Base-by-base conservation (phyloP, 2,888 invertebrate species). In the Hydropsyche betteni region DNA sequence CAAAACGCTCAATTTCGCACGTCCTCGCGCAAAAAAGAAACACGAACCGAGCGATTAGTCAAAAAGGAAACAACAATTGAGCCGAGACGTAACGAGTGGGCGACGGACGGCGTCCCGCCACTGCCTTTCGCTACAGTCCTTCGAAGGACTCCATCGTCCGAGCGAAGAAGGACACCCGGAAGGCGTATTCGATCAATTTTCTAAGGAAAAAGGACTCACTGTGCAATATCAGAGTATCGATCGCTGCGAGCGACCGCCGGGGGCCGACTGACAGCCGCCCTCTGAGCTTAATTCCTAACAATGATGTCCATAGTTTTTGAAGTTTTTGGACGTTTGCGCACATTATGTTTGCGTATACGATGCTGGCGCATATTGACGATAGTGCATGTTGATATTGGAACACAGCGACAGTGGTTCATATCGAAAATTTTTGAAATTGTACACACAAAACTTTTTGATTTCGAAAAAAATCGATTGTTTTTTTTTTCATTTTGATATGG, bases 231-330 rank as follows among this genome's bases (percentile, higher is more conserved):
- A 2, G 1, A n/a, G 51, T 64, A 64, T 64, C 64, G 64, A 64
- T 64, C 64, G 36, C 34, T 5, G 10, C 4, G 12, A 36, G 14
- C 64, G 10, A 34, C 36, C 64, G 36, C 64, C 64, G 64, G 34
- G 6, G 64, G 64, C 64, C 64, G 64, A 64, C 64, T 64, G 64
- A 64, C 64, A 34, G 55, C 55, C n/a, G n/a, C 55, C 55, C 34
- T 36, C 36, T 10, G 55, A 0, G 24, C 61, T 3, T 24, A 24
- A 24, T 24, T 24, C 24, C 24, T 2, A 24, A 24, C 1, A 24
- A 24, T 24, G 24, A 2, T 24, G 24, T 24, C 24, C 24, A 24
- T 24, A 1, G 24, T 24, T 24, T 24, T 24, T 2, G 1, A 1
- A 24, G 51, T 51, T 10, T 10, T 51, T 51, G 3, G 8, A 51